phyloP scores from a whole-genome alignment of 2,888 invertebrate genomes.

The Drosophila colorata region DNA sequence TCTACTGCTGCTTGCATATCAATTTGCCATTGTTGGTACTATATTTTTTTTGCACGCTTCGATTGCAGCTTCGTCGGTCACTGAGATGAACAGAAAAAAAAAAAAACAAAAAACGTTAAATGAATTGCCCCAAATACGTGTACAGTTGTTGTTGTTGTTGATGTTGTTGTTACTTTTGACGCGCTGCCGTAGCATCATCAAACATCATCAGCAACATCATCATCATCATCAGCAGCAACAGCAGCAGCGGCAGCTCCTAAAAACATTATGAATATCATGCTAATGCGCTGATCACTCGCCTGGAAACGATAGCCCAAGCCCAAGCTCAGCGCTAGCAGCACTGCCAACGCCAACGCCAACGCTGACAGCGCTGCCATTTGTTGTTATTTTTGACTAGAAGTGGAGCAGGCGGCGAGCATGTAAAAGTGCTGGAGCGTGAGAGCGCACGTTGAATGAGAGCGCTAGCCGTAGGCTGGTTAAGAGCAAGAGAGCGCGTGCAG shows the following conservation, averaged over 20 bases:
- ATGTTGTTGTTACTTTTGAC: slow-evolving; percentile 27
- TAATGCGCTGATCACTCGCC: slow-evolving; percentile 71
- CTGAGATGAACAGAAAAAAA: slow-evolving; percentile 26
- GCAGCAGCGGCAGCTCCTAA: slow-evolving; percentile 13
- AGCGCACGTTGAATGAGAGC: slow-evolving; percentile 10
- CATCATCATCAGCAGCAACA: slow-evolving; percentile 40
- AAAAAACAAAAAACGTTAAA: slow-evolving; percentile 60
- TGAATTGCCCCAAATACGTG: slow-evolving; percentile 76
- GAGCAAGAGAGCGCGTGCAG: slow-evolving; percentile 29
- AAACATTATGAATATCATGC: slow-evolving; percentile 54
- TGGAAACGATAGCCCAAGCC: slow-evolving; percentile 62
- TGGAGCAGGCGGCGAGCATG: slow-evolving; percentile 53
- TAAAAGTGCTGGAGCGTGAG: slow-evolving; percentile 35
- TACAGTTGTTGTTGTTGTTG: slow-evolving; percentile 36
- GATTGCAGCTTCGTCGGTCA: slow-evolving; percentile 63
- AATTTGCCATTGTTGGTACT: slow-evolving; percentile 42
- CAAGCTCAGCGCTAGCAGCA: slow-evolving; percentile 20
- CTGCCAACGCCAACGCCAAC: slow-evolving; percentile 26
- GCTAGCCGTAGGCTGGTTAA: background rate
- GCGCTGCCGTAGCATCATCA: slow-evolving; percentile 37
- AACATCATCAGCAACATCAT: slow-evolving; percentile 40
- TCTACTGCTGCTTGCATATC: slow-evolving; percentile 35
- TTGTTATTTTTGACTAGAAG: slow-evolving; percentile 41
- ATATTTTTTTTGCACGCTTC: slow-evolving; percentile 65
- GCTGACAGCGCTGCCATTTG: slow-evolving; percentile 29